Conservation (phyloP, 2,113 vertebrate species). For the Kryptolebias marmoratus region DNA sequence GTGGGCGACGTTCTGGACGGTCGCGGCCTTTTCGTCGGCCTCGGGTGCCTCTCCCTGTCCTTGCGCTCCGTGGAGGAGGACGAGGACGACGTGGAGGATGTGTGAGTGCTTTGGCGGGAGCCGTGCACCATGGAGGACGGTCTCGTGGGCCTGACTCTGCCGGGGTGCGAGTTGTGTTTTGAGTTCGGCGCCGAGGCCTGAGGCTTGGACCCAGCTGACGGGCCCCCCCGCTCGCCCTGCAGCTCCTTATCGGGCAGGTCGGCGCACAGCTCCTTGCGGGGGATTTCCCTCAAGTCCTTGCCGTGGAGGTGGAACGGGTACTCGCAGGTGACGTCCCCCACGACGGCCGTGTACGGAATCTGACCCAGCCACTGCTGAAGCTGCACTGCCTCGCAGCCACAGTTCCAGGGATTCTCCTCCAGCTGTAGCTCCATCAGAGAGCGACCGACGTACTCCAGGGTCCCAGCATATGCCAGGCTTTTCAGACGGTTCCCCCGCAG, state of each 20-base stretch:
- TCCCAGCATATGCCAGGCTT: constrained; percentile 92
- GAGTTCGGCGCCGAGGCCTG: constrained; percentile 64
- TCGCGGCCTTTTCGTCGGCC: constrained; percentile 90
- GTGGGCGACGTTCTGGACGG: constrained; percentile 89
- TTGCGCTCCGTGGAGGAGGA: constrained; percentile 87
- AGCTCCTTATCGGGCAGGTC: constrained; percentile 79
- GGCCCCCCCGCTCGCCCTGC: constrained; percentile 85
- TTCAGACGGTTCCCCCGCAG: constrained; percentile 96
- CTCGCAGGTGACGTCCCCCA: constrained; percentile 97
- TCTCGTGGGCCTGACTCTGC: constrained; percentile 90
- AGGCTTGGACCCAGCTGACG: constrained; percentile 81
- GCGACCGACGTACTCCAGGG: constrained; percentile 94
- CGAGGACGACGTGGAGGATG: constrained; percentile 67
- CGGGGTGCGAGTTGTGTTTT: constrained; percentile 83
- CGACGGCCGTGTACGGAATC: constrained; percentile 95
- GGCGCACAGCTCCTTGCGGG: constrained; percentile 91
- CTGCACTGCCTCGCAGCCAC: constrained; percentile 94
- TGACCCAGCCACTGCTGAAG: constrained; percentile 95
- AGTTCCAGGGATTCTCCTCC: constrained; percentile 99
- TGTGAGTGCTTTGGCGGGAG: constrained; percentile 92
- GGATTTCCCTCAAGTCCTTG: constrained; percentile 95
- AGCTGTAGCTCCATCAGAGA: constrained; percentile 98
- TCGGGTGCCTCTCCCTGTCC: constrained; percentile 88
- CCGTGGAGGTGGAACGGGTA: constrained; percentile 98
- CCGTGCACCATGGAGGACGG: constrained; percentile 94